A percentile compares a stretch with the other conserved stretches of the same genome.
Conservation (phyloP, 2,113 vertebrate species). For the Sapajus apella region DNA sequence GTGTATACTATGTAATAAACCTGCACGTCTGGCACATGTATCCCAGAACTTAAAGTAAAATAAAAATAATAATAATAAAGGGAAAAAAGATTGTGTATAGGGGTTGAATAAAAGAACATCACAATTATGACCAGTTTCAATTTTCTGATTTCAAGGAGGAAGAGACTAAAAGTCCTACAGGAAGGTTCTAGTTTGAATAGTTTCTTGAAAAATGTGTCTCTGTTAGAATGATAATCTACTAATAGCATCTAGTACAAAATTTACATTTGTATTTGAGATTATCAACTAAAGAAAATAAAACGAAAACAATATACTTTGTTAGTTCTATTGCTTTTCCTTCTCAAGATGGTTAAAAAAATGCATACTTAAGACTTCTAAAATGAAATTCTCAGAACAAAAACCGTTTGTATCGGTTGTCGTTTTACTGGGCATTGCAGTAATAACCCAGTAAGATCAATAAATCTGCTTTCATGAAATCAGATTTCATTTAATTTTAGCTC, state of each 20-base stretch:
- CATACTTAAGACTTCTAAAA: background rate
- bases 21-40: too few species aligned
- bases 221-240: background rate
- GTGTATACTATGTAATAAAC: too few species aligned
- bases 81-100: background rate
- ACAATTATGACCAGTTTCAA: background rate
- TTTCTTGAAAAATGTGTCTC: background rate
- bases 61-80: too few species aligned
- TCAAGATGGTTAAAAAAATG: background rate
- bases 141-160: background rate
- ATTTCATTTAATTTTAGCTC: background rate
- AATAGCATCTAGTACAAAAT: background rate
- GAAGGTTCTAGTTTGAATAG: background rate
- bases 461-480: background rate
- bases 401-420: background rate
- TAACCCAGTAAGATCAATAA: background rate
- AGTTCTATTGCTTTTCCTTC: background rate
- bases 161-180: background rate
- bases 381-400: background rate
- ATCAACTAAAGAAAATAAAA: background rate
- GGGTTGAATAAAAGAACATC: background rate
- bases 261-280: background rate
- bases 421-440: background rate
- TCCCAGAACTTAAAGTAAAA: too few species aligned
- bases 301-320: background rate